Evolutionary conservation across 2,797 vertebrate genomes (phyloP), one percentile per base, ranked within the genome.

Genomic region (Coccyzus lansbergi): DNA sequence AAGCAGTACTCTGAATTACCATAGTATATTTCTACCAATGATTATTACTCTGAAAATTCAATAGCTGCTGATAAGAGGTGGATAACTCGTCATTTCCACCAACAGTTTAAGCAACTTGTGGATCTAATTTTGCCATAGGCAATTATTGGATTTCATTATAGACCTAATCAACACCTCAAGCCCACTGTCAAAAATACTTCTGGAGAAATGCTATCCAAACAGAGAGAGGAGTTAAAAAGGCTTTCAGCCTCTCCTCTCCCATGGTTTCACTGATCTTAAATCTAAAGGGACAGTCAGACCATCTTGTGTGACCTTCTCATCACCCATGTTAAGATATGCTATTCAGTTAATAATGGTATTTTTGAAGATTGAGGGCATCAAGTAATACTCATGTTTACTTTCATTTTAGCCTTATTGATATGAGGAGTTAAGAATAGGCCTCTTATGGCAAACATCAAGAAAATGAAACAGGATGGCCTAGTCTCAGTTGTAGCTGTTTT

Each of bases 331-430:
- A 78, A 58, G 52, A 46, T 16, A 26, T 0, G 3, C 5, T 36
- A 59, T 7, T 1, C 11, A 59, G 38, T 3, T 60, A 82, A 58
- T 33, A 58, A 58, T 0, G 0, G 46, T 4, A 5, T 13, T 70
- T 86, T 40, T 70, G 52, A 90, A 69, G 7, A 28, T 49, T 93
- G 63, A 38, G 6, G 2, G 7, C 72, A 55, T 62, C 33, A 51
- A 56, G 12, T 52, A 56, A 24, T 26, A 38, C 17, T 74, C 55
- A 34, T 22, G 21, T 12, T 78, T 56, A 15, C 16, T 89, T 79
- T 77, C 6, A n/a, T 70, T 91, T 77, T 20, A 77, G 7, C 17
- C 12, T 77, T 59, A 31, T 29, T 38, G 12, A 49, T 68, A 28
- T 5, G 17, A 76, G 9, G 13, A 46, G 18, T 51, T 60, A 87